Conservation (phyloP, 2,797 vertebrate species). For the Coilia nasus region DNA sequence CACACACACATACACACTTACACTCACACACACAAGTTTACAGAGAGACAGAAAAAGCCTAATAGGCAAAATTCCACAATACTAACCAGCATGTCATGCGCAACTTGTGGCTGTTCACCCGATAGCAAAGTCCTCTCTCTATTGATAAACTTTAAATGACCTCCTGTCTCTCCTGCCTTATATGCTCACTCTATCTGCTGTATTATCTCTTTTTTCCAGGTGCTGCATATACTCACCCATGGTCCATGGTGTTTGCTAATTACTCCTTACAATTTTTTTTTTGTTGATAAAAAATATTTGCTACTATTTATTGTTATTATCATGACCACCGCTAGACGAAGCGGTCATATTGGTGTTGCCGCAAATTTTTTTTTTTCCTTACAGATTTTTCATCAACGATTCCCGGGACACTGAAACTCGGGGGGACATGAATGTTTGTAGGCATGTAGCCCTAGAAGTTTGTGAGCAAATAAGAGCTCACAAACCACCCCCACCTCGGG, state of each 20-base stretch:
- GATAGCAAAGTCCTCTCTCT: conserved; percentile 4
- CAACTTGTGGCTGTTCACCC: background rate
- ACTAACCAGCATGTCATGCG: background rate
- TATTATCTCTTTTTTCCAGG: background rate
- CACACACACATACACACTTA: background rate
- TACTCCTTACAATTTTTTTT: background rate
- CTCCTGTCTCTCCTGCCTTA: conserved; percentile 31
- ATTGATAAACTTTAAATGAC: conserved; percentile 14
- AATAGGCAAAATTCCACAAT: background rate
- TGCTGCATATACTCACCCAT: background rate
- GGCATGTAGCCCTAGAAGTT: no score
- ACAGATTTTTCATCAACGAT: no score
- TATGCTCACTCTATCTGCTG: background rate
- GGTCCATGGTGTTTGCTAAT: background rate
- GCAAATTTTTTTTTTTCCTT: no score
- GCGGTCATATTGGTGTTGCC: no score
- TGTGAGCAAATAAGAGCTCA: no score
- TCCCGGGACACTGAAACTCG: no score
- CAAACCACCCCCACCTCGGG: no score
- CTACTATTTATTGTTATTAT: background rate
- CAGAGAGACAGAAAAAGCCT: background rate
- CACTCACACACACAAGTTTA: background rate
- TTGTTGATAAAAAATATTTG: background rate
- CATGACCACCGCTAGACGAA: no score
- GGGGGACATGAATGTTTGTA: no score